A percentile compares a stretch with the other conserved stretches of the same genome.
Conservation (phyloP, 2,888 invertebrate species). For the Cheilosia urbana region DNA sequence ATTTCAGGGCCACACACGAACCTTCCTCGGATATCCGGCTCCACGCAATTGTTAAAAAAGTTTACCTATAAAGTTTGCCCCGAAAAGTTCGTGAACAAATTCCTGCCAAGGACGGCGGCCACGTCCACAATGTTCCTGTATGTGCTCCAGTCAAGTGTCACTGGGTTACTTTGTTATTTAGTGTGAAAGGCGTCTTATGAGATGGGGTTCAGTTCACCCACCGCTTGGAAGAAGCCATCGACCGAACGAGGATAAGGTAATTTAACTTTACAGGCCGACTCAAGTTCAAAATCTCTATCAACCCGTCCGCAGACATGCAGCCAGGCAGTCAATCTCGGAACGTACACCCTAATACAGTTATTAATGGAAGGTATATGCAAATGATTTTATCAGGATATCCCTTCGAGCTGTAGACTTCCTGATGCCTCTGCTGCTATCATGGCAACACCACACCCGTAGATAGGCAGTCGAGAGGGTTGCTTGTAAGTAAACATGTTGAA, state of each 20-base stretch:
- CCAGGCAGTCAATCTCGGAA: conserved; percentile 59
- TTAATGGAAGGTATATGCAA: conserved; percentile 75
- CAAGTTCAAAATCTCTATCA: conserved; percentile 67
- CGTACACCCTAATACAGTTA: conserved; percentile 69
- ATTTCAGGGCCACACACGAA: conserved; percentile 41
- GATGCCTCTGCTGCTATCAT: not conserved
- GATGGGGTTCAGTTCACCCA: conserved; percentile 12
- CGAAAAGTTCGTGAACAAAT: conserved; percentile 30
- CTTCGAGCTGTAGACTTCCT: conserved; percentile 61
- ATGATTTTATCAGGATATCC: conserved; percentile 74
- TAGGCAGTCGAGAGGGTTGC: conserved; percentile 53
- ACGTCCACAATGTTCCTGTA: not conserved
- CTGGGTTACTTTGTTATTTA: conserved; percentile 45
- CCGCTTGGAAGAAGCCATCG: not conserved
- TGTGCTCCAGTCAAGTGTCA: conserved; percentile 17
- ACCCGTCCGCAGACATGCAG: conserved; percentile 61
- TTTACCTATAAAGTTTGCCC: conserved; percentile 45
- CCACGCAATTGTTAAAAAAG: conserved; percentile 18
- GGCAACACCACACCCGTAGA: not conserved
- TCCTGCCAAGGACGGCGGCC: conserved; percentile 17
- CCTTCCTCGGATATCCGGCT: conserved; percentile 7
- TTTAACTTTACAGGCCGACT: conserved; percentile 45
- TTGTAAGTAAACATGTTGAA: conserved; percentile 64
- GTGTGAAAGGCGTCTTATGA: conserved; percentile 17
- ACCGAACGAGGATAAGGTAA: conserved; percentile 40